Evolutionary conservation across 1,140 invertebrate species (phyloP).

Genomic region (Drosophila athabasca): DNA sequence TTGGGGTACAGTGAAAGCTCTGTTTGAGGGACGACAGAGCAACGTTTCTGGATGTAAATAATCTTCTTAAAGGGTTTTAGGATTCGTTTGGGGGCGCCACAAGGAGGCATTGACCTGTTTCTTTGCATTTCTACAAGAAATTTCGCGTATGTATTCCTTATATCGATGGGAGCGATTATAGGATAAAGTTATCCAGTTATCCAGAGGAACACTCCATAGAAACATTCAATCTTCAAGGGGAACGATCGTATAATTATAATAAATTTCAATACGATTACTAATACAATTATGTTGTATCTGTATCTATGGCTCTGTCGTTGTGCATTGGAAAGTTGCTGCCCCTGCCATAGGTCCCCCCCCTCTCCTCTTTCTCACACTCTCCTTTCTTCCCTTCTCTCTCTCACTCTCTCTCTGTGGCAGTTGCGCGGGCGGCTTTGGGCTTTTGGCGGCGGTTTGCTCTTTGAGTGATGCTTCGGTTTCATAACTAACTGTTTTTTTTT

Average conservation of each 20-base stretch:
- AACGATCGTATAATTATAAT: too few species aligned
- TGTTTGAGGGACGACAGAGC: too few species aligned
- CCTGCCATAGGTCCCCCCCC: background rate
- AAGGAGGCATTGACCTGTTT: too few species aligned
- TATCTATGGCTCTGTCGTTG: constrained; percentile 31
- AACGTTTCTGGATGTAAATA: constrained; percentile 23
- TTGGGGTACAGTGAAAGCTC: too few species aligned
- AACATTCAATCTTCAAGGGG: too few species aligned
- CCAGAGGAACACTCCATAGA: too few species aligned
- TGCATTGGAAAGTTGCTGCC: constrained; percentile 75
- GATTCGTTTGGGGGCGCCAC: constrained; percentile 41
- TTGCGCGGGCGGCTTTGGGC: constrained; percentile 68
- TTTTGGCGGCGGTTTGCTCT: constrained; percentile 51
- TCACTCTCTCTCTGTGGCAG: background rate
- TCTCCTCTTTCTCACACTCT: constrained; percentile 1
- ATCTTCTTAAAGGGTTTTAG: constrained; percentile 34
- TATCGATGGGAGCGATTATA: too few species aligned
- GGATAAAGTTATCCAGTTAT: too few species aligned
- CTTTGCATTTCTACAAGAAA: constrained; percentile 20
- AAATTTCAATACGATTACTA: too few species aligned
- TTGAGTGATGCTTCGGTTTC: constrained; percentile 80
- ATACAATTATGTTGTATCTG: constrained; percentile 61
- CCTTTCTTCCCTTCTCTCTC: constrained; percentile 4
- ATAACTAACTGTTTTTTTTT: constrained; percentile 75
- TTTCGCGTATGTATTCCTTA: too few species aligned